Conservation (phyloP, 2,113 vertebrate species). For the Cephalopholis sonnerati region DNA sequence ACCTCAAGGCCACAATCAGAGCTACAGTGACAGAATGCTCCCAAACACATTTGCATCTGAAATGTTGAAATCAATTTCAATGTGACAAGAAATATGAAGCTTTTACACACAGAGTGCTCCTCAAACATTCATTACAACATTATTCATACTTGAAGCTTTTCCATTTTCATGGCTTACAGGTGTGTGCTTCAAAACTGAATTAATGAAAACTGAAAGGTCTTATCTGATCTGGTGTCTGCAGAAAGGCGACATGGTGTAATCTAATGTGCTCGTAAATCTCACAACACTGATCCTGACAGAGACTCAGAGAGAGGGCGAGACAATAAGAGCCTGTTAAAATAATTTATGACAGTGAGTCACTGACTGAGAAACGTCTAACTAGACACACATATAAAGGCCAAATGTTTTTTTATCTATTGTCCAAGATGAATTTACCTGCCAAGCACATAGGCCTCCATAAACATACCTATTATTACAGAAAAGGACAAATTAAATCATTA, state of each 20-base stretch:
- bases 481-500: not conserved
- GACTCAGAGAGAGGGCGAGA: not conserved
- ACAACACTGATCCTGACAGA: not conserved
- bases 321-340: conserved; percentile 8
- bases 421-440: not conserved
- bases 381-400: not conserved
- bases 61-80: not conserved
- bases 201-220: conserved; percentile 16
- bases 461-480: not conserved
- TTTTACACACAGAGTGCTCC: not conserved
- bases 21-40: not conserved
- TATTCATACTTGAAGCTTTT: not conserved
- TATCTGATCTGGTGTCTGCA: conserved; percentile 32
- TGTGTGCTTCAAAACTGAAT: not conserved
- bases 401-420: not conserved
- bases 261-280: conserved; percentile 34
- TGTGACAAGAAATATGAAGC: not conserved
- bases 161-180: not conserved
- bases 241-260: not conserved
- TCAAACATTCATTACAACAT: not conserved
- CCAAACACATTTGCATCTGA: not conserved
- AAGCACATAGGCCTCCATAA: not conserved
- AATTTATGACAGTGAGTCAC: conserved; percentile 5
- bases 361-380: not conserved
- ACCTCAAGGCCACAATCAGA: conserved; percentile 3